Base-by-base conservation (phyloP, 2,888 invertebrate genomes). In the Hirtodrosophila alboralis region DNA sequence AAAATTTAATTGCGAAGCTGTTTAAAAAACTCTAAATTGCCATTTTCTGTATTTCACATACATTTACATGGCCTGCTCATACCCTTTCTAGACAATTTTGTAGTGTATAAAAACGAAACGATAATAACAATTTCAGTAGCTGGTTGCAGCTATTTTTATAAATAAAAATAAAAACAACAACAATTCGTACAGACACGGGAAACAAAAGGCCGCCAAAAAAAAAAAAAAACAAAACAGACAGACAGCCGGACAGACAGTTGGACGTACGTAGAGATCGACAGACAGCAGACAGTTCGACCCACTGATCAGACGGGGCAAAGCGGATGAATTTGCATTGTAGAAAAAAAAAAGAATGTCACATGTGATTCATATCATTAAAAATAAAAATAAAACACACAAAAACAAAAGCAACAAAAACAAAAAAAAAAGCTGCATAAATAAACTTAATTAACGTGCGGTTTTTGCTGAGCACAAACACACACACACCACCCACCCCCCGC, bases 381-480 rank as follows among this genome's bases (percentile, higher is more conserved):
- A 64, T 73, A 79, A 52, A 67, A 73, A 63, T 45, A 61, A 83
- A 60, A 38, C 54, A 54, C 43, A 64, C 52, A 68, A 60, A 59
- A 57, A 70, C 57, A 48, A 40, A 18, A 59, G 49, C 37, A 47
- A 51, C 59, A 63, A 52, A 64, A 67, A 40, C 23, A 59, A 53
- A 41, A 47, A 51, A 61, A 63, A 52, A 64, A 67, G 56, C 59
- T 77, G 81, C 77, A 81, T 81, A 81, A 86, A 81, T 86, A 84
- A 83, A 86, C 84, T 86, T 84, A 83, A 83, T 83, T 86, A 86
- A 80, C 75, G 67, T 77, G 76, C 77, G 80, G 75, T 69, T 66
- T n/a, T n/a, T n/a, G n/a, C n/a, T n/a, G n/a, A n/a, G n/a, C n/a
- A 49, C 30, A 38, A 33, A 31, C 36, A 41, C 27, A n/a, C n/a